Evolutionary conservation across 2,888 invertebrate genomes (phyloP).

Genomic region (Cephus pulcher): DNA sequence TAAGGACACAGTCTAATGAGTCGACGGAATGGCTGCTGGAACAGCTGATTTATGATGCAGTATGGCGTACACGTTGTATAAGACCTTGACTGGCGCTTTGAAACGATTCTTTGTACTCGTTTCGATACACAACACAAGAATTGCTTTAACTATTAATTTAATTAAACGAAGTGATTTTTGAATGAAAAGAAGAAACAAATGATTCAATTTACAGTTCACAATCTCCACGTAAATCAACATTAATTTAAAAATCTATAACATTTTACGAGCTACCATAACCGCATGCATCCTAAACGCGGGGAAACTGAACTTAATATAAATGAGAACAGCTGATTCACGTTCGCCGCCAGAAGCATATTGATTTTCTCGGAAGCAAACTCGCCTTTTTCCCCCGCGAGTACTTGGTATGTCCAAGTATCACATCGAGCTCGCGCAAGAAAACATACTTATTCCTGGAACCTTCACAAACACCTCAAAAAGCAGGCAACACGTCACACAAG

Average conservation of each 20-base stretch:
- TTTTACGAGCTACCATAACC: neutral
- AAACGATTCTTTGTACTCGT: neutral
- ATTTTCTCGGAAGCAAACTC: constrained; percentile 32
- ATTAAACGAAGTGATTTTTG: neutral
- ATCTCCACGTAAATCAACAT: neutral
- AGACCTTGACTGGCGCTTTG: neutral
- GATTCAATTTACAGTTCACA: neutral
- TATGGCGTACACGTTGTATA: neutral
- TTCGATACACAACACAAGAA: neutral
- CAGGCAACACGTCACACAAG: neutral
- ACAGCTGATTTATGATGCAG: neutral
- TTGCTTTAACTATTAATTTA: neutral
- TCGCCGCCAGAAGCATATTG: constrained; percentile 36
- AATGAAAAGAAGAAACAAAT: neutral
- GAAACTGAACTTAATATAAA: neutral
- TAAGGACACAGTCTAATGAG: neutral
- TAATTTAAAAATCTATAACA: neutral
- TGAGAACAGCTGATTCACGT: constrained; percentile 30
- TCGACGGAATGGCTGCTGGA: neutral
- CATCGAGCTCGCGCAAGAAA: neutral
- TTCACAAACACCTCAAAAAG: neutral
- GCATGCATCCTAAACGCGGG: neutral
- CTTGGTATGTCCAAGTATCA: neutral
- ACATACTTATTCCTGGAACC: neutral
- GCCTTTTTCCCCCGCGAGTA: neutral